Evolutionary conservation across 2,797 vertebrate species (phyloP), one percentile per base, ranked within the genome.

Genomic region (Eutrigla gurnardus): DNA sequence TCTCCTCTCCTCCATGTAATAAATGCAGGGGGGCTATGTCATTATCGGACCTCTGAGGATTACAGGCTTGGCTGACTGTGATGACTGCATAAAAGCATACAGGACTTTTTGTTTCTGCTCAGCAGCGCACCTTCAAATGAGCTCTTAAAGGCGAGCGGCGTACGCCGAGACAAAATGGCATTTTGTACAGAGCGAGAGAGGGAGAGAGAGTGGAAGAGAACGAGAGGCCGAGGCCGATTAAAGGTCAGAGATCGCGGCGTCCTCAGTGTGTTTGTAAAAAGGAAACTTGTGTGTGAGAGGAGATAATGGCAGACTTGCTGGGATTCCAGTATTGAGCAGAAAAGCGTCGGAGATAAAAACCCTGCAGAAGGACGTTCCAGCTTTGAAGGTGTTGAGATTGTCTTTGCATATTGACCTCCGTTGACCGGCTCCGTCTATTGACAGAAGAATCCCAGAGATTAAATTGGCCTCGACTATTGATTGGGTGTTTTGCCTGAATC

Each of bases 1-100:
- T 91, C 93, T 91, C 90, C 85, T 92, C 91, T 93, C 91, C 91
- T 94, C 90, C 89, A 87, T 94, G 93, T 94, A 95, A 95, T 95
- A 95, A 95, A 95, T 95, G 94, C 94, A 95, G 94, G 91, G 25
- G 25, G 93, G 89, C 93, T 93, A 92, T 95, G 94, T 94, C 95
- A 94, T 95, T 95, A 95, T 94, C 92, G 91, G 92, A 93, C 93
- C 93, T 91, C 92, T 86, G 93, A 95, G 94, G 94, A 95, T 95
- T 95, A 94, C 93, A 94, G 94, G 93, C 94, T 94, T 93, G 93
- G 93, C 94, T 94, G 94, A 90, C 92, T 94, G 93, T 93, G 94
- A 95, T 94, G 94, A 92, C 94, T 93, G 94, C 93, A 95, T 94
- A 95, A 95, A 95, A 94, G 92, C 92, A 91, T 89, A 87, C 92